phyloP scores from a whole-genome alignment of 2,888 invertebrate genomes.

The Hyalella azteca region DNA sequence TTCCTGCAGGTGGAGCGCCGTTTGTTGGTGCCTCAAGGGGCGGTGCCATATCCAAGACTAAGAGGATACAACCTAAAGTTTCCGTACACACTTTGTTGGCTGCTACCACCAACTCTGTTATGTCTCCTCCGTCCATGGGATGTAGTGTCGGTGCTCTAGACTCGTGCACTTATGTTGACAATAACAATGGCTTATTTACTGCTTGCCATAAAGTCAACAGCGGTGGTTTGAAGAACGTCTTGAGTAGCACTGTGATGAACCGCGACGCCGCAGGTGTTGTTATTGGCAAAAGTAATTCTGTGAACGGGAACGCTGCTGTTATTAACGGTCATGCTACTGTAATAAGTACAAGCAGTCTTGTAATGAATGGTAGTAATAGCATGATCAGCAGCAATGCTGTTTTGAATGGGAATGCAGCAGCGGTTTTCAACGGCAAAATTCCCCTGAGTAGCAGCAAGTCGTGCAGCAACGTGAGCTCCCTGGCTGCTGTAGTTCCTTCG shows the following conservation, averaged over 20 bases:
- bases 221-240: too few relatives aligned
- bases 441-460: background rate
- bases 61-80: slow-evolving; percentile 51
- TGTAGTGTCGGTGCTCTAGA: background rate
- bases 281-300: too few relatives aligned
- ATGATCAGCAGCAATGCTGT: background rate
- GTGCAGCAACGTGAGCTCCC: background rate
- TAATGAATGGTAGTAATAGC: background rate
- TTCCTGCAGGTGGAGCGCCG: background rate
- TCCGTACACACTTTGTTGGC: background rate
- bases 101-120: background rate
- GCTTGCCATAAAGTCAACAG: background rate
- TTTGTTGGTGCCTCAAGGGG: background rate
- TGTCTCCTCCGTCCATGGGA: background rate
- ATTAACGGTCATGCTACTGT: background rate
- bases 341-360: background rate
- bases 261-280: background rate
- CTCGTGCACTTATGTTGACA: background rate
- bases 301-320: background rate
- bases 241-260: background rate
- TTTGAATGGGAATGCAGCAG: background rate
- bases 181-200: background rate
- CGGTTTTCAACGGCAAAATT: background rate
- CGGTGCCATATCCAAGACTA: slow-evolving; percentile 50
- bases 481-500: too few relatives aligned